phyloP scores from a whole-genome alignment of 2,797 vertebrate genomes.

The Emys orbicularis region DNA sequence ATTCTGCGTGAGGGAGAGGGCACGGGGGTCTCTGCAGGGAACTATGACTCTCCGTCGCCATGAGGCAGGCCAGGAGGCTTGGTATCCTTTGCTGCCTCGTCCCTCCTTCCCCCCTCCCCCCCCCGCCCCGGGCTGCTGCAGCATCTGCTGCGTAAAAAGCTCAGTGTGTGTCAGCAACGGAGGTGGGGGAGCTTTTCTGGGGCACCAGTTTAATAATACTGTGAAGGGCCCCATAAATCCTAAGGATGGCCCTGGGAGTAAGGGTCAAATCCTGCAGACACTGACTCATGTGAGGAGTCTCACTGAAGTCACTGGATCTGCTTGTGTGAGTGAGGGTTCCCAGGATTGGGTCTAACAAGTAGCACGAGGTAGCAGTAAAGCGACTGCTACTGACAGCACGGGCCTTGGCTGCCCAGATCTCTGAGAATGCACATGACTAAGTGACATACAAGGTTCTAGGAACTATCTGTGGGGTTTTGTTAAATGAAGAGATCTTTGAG shows the following conservation, averaged over 20 bases:
- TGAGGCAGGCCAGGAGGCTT: too few species aligned
- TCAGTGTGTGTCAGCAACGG: too few species aligned
- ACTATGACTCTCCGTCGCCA: too few species aligned
- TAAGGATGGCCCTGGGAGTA: background rate
- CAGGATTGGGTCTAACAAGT: background rate
- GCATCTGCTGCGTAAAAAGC: too few species aligned
- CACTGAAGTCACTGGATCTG: background rate
- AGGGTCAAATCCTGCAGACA: background rate
- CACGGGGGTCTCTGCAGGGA: too few species aligned
- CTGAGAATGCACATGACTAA: background rate
- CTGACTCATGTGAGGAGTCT: background rate
- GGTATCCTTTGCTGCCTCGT: too few species aligned
- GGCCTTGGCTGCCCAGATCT: accelerated
- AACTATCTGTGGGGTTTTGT: background rate
- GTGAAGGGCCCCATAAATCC: too few species aligned
- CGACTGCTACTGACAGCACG: background rate
- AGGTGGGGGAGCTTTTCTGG: too few species aligned
- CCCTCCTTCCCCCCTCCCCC: too few species aligned
- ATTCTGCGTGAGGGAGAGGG: too few species aligned
- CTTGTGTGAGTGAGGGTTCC: background rate
- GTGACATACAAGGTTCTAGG: accelerated
- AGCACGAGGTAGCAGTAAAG: background rate
- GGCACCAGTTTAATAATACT: too few species aligned
- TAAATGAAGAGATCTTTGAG: background rate
- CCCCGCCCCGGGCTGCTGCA: too few species aligned